Conservation (phyloP, 2,888 invertebrate genomes). For the Epinotia ramella region DNA sequence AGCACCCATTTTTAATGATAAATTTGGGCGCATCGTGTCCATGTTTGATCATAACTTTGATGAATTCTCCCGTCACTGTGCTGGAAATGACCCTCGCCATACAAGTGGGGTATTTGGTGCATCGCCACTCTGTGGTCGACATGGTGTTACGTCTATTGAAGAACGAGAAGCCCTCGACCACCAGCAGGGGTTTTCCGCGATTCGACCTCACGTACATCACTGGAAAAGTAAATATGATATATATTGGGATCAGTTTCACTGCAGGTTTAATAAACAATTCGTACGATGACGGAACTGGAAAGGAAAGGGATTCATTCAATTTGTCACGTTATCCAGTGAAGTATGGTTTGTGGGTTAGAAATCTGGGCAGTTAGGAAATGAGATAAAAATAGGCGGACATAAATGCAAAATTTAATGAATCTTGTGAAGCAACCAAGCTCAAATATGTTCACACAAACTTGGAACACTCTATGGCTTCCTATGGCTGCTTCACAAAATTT, state of each 20-base stretch:
- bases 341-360: too few relatives aligned
- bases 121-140: conserved; percentile 21
- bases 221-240: neutral
- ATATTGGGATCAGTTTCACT: neutral
- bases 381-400: too few relatives aligned
- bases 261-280: neutral
- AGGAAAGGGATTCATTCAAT: neutral
- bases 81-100: conserved; percentile 17
- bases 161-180: conserved; percentile 19
- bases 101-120: conserved; percentile 24
- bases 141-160: conserved; percentile 16
- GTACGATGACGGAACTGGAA: neutral
- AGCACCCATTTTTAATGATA: conserved; percentile 24
- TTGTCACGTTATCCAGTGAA: neutral
- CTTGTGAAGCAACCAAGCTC: too few relatives aligned
- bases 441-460: too few relatives aligned
- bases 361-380: too few relatives aligned
- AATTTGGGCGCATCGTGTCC: conserved; percentile 21
- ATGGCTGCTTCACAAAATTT: too few relatives aligned
- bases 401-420: too few relatives aligned
- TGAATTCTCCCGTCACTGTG: conserved; percentile 4
- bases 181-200: conserved; percentile 19
- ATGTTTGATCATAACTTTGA: conserved; percentile 13
- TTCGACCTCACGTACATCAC: conserved; percentile 28
- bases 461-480: too few relatives aligned